phyloP scores from a whole-genome alignment of 2,797 vertebrate genomes.

The Benthosema pterotum region DNA sequence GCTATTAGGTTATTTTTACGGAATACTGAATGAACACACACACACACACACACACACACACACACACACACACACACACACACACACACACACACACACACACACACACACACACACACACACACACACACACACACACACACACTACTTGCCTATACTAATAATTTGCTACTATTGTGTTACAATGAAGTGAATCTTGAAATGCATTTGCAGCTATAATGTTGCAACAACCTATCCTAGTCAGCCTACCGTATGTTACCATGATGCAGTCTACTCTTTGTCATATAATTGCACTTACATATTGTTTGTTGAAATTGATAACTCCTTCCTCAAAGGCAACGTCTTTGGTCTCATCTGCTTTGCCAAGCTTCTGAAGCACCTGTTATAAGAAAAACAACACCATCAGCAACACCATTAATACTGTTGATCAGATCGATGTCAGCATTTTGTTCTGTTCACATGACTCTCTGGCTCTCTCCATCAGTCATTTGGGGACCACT shows the following conservation, averaged over 20 bases:
- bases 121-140: not conserved
- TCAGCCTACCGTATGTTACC: not conserved
- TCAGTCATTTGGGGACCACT: no score
- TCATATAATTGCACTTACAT: constrained; percentile 85
- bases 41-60: no score
- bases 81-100: no score
- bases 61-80: no score
- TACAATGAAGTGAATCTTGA: no score
- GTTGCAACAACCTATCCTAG: no score
- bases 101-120: not conserved
- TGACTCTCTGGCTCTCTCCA: not conserved
- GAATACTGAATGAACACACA: no score
- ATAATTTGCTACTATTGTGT: no score
- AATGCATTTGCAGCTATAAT: no score
- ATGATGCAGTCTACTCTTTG: not conserved
- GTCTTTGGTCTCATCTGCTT: constrained; percentile 98
- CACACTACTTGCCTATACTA: not conserved
- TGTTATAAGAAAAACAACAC: constrained; percentile 54
- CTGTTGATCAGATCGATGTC: not conserved
- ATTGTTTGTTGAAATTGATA: constrained; percentile 98
- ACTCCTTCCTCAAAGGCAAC: constrained; percentile 96
- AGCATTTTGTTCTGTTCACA: no score
- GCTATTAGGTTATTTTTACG: no score
- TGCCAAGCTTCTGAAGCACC: constrained; percentile 98
- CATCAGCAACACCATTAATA: not conserved